These are phyloP conservation scores for Agonopterix alstromeriana DNA, from an alignment of 2,888 invertebrate genomes.

Conservation along the genomic window DNA sequence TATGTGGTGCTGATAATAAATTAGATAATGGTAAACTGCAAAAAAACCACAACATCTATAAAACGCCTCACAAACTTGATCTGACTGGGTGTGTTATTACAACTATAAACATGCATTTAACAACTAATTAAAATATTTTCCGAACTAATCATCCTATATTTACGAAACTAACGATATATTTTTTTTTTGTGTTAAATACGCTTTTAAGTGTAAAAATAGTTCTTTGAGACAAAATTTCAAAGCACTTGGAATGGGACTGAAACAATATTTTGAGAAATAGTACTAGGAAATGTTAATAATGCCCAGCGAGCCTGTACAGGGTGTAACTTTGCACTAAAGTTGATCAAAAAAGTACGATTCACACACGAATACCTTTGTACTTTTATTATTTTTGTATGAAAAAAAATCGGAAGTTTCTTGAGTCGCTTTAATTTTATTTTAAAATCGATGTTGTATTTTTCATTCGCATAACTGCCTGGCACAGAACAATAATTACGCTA, in stretches of 20 bases:
- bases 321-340: too few relatives aligned
- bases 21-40: slow-evolving; percentile 9
- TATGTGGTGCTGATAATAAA: slow-evolving; percentile 35
- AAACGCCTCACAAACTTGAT: slow-evolving; percentile 33
- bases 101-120: slow-evolving; percentile 71
- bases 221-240: slow-evolving; percentile 56
- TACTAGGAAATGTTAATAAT: neutral
- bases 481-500: too few relatives aligned
- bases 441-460: too few relatives aligned
- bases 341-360: too few relatives aligned
- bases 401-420: too few relatives aligned
- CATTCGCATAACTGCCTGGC: too few relatives aligned
- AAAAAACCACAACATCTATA: slow-evolving; percentile 37
- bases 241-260: slow-evolving; percentile 33
- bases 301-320: too few relatives aligned
- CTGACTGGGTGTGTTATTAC: slow-evolving; percentile 49
- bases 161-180: slow-evolving; percentile 68
- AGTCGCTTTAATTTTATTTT: too few relatives aligned
- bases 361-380: too few relatives aligned
- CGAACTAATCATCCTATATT: slow-evolving; percentile 57
- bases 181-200: neutral
- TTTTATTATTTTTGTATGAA: too few relatives aligned
- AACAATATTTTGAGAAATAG: too few relatives aligned
- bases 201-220: slow-evolving; percentile 62
- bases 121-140: slow-evolving; percentile 68